Conservation (phyloP, 35 echinoderm and acorn worm species). For the Stichopus chloronotus region DNA sequence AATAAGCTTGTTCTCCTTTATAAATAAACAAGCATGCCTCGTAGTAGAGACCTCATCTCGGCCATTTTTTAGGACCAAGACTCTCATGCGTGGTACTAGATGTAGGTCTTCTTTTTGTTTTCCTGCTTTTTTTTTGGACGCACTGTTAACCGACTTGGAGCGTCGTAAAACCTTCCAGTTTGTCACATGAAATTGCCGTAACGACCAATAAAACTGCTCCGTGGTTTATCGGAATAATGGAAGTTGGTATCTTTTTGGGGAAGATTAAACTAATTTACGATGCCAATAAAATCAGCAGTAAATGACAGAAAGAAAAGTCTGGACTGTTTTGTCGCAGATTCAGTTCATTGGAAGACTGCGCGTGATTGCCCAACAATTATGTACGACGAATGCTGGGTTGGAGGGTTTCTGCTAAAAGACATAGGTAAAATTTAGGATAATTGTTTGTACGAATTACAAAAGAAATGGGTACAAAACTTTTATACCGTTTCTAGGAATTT, state of each 20-base stretch:
- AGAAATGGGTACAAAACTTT: no score
- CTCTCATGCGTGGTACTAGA: no score
- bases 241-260: neutral
- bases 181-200: constrained; percentile 5
- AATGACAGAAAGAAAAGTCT: neutral
- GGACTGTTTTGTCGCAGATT: neutral
- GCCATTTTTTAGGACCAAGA: neutral
- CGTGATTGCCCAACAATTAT: no score
- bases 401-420: no score
- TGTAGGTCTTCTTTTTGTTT: neutral
- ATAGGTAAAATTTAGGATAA: no score
- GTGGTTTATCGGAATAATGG: neutral
- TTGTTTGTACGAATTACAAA: no score
- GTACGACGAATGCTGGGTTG: no score
- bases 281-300: constrained; percentile 4
- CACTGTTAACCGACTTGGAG: constrained; percentile 3
- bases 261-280: neutral
- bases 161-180: constrained; percentile 6
- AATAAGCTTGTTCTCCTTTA: constrained; percentile 1
- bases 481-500: no score
- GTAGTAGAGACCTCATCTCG: no score
- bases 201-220: constrained; percentile 22
- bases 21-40: constrained; percentile 27
- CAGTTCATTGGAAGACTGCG: neutral
- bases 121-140: neutral